Percentiles rank a stretch among this genome's conserved stretches.
Conservation (phyloP, 1,140 invertebrate species). For the Phocides pigmalion region DNA sequence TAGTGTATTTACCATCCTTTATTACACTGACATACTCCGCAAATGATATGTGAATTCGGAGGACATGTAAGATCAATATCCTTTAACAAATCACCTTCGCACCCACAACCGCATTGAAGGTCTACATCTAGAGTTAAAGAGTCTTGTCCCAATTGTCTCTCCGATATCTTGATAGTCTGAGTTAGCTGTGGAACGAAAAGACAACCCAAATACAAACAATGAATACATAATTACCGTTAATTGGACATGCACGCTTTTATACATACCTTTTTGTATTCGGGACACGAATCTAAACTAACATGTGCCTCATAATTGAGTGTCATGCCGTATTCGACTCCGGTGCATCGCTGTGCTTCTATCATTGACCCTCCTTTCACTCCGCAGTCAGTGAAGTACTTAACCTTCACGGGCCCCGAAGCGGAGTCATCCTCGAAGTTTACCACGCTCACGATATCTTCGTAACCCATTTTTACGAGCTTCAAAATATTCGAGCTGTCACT, state of each 20-base stretch:
- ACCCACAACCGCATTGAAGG: conserved; percentile 78
- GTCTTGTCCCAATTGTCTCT: conserved; percentile 81
- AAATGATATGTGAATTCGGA: conserved; percentile 80
- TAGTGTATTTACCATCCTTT: conserved; percentile 82
- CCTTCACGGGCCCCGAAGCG: conserved; percentile 72
- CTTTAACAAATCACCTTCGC: conserved; percentile 50
- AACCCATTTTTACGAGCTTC: conserved; percentile 85
- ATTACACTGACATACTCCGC: conserved; percentile 85
- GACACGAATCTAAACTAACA: conserved; percentile 82
- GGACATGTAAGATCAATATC: conserved; percentile 66
- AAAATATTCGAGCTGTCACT: conserved; percentile 86
- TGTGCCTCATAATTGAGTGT: conserved; percentile 85
- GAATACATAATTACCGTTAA: conserved; percentile 28
- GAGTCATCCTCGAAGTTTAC: conserved; percentile 85
- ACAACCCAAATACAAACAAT: conserved; percentile 41
- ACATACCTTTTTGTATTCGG: conserved; percentile 66
- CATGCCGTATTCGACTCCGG: conserved; percentile 83
- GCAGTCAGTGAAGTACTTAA: conserved; percentile 85
- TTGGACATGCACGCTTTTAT: conserved; percentile 28
- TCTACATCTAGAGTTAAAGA: conserved; percentile 76
- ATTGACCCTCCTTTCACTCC: conserved; percentile 72
- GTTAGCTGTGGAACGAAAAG: conserved; percentile 58
- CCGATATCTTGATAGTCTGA: conserved; percentile 76
- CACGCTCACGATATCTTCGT: conserved; percentile 84
- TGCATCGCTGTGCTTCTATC: conserved; percentile 79